Evolutionary conservation across 2,888 invertebrate genomes (phyloP).

Genomic region (Zonitis immaculata): DNA sequence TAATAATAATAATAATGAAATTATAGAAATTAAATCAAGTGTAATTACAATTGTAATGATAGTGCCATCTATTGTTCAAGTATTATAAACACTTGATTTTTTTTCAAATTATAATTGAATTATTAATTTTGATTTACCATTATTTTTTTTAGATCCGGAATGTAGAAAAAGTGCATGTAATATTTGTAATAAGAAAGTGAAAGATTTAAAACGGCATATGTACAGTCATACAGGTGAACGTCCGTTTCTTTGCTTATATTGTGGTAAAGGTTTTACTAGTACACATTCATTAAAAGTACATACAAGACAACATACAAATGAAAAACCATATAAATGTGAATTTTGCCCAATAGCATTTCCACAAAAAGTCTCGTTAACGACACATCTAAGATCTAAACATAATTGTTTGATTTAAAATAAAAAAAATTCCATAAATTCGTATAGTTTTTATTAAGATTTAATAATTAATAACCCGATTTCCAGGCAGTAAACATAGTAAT

Average conservation of each 20-base stretch:
- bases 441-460: no score
- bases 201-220: slow-evolving; percentile 34
- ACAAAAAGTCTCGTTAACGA: slow-evolving; percentile 36
- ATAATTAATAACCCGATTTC: no score
- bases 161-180: slow-evolving; percentile 33
- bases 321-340: slow-evolving; percentile 37
- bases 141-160: slow-evolving; percentile 34
- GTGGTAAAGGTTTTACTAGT: slow-evolving; percentile 36
- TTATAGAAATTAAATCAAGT: not conserved
- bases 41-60: not conserved
- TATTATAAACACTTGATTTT: not conserved
- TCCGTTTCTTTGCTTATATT: slow-evolving; percentile 32
- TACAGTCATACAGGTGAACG: slow-evolving; percentile 37
- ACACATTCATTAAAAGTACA: slow-evolving; percentile 37
- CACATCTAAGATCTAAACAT: slow-evolving; percentile 38
- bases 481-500: no score
- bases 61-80: not conserved
- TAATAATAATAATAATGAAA: slow-evolving; percentile 20
- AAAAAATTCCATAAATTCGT: no score
- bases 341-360: slow-evolving; percentile 34
- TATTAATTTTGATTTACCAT: not conserved
- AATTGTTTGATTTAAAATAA: not conserved
- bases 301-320: slow-evolving; percentile 37
- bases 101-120: not conserved
- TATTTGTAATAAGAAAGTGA: slow-evolving; percentile 36